Evolutionary conservation across 2,888 invertebrate genomes (phyloP).

Genomic region (Nyleta sp.): DNA sequence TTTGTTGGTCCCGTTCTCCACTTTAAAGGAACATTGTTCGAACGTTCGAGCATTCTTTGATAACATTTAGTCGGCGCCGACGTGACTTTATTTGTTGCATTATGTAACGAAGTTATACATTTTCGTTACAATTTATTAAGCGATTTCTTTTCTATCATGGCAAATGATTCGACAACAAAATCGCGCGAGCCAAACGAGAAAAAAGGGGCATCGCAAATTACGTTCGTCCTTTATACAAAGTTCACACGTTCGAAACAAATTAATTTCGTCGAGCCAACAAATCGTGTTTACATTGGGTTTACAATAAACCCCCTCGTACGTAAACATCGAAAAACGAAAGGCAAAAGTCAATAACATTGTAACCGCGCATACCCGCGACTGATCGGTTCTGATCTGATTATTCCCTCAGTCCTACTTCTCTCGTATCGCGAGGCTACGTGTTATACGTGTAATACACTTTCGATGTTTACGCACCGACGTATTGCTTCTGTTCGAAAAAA

Average conservation of each 20-base stretch:
- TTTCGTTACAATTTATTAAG: constrained; percentile 8
- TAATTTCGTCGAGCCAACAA: neutral
- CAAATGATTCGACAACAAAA: neutral
- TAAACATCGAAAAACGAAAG: constrained; percentile 31
- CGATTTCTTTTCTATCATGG: constrained; percentile 2
- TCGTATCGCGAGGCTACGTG: neutral
- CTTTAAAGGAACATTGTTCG: constrained; percentile 12
- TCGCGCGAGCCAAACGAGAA: no score
- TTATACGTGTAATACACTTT: constrained; percentile 3
- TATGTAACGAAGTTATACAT: neutral
- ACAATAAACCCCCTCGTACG: constrained; percentile 3
- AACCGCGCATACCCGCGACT: constrained; percentile 8
- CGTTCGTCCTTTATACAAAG: no score
- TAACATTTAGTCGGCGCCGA: neutral
- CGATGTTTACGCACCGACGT: constrained; percentile 5
- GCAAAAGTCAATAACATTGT: constrained; percentile 28
- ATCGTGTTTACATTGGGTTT: neutral
- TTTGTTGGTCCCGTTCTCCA: constrained; percentile 20
- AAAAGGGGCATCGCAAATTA: neutral
- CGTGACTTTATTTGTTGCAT: constrained; percentile 14
- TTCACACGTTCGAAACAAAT: neutral
- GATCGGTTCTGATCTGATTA: constrained; percentile 42
- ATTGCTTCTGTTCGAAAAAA: neutral
- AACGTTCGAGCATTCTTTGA: constrained; percentile 11
- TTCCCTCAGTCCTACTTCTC: constrained; percentile 20